Evolutionary conservation across 2,113 vertebrate genomes (phyloP), one percentile per base, ranked within the genome.

Genomic region (Empidonax alnorum): DNA sequence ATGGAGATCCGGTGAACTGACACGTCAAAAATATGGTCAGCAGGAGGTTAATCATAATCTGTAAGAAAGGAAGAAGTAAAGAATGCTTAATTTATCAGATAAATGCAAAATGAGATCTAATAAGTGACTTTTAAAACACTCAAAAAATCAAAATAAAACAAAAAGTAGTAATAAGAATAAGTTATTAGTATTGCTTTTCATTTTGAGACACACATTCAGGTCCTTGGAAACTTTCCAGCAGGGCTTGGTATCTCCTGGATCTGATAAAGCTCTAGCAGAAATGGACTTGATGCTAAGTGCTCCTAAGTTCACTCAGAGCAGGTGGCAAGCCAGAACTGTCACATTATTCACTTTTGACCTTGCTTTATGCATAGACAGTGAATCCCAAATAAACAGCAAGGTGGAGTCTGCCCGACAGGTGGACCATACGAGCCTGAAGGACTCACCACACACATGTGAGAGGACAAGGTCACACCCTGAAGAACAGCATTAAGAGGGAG

Each of bases 381-480:
- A 68, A 72, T n/a, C 27, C 18, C 37, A 69, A 79, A 52, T 42
- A 41, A 89, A 46, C 4, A 72, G 28, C 28, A 84, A 44, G 47
- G 50, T 25, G 8, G 17, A 41, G 17, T 14, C 53, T 72, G 44
- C 37, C 66, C 49, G 35, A 62, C 10, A 49, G 72, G n/a, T 17
- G 53, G 37, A 46, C 24, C 12, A 4, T 12, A 12, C 16, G 39
- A 85, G 14, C 6, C 12, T 2, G 21, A 62, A 76, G 46, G 41
- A 6, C 41, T 39, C 23, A 7, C 6, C 41, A 42, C 24, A 39
- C 14, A 22, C 0, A 0, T 37, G 25, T 12, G 7, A 65, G 59
- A 71, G 39, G 22, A 23, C 7, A 9, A 50, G 19, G 21, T 47
- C 23, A 49, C n/a, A 46, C 9, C 18, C 44, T 22, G 31, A 46